These are phyloP conservation scores for Apistogramma diplotaenia DNA, from an alignment of 2,113 vertebrate species.

Conservation along the genomic window DNA sequence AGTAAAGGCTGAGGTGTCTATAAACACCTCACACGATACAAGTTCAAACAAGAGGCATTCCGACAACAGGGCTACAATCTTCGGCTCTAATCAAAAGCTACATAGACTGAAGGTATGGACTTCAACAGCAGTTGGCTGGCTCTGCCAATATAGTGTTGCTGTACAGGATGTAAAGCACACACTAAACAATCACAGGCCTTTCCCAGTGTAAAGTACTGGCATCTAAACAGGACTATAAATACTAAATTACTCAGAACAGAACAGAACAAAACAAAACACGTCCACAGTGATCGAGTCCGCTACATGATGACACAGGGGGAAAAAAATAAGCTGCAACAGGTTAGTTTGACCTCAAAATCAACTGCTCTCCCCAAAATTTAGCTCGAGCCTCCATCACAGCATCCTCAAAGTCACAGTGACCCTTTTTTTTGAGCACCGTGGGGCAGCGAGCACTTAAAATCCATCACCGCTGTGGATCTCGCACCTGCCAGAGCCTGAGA, in stretches of 20 bases:
- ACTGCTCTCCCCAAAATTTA: slow-evolving; percentile 37
- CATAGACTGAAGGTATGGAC: slow-evolving; percentile 12
- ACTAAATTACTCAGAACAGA: neutral
- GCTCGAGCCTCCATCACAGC: slow-evolving; percentile 19
- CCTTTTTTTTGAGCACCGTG: slow-evolving; percentile 37
- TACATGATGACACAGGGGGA: slow-evolving; percentile 41
- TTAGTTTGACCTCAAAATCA: slow-evolving; percentile 40
- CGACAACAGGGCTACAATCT: slow-evolving; percentile 9
- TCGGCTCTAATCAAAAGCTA: slow-evolving; percentile 24
- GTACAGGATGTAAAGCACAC: slow-evolving; percentile 17
- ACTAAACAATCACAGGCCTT: slow-evolving; percentile 2
- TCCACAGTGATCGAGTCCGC: slow-evolving; percentile 72
- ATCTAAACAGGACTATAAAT: slow-evolving; percentile 29
- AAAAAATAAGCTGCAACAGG: slow-evolving; percentile 54
- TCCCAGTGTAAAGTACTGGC: neutral
- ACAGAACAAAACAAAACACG: slow-evolving; percentile 30
- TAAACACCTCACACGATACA: slow-evolving; percentile 21
- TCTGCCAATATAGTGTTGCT: slow-evolving; percentile 9
- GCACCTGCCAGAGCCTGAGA: slow-evolving; percentile 28
- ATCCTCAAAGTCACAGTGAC: slow-evolving; percentile 43
- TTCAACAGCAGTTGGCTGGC: slow-evolving; percentile 33
- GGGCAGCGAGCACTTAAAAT: slow-evolving; percentile 19
- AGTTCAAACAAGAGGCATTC: slow-evolving; percentile 14
- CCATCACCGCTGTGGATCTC: slow-evolving; percentile 16
- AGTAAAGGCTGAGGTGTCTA: neutral